A percentile compares a stretch with the other conserved stretches of the same genome.
These are phyloP conservation scores for Portevinia maculata DNA, from an alignment of 2,888 invertebrate genomes.

Conservation along the genomic window DNA sequence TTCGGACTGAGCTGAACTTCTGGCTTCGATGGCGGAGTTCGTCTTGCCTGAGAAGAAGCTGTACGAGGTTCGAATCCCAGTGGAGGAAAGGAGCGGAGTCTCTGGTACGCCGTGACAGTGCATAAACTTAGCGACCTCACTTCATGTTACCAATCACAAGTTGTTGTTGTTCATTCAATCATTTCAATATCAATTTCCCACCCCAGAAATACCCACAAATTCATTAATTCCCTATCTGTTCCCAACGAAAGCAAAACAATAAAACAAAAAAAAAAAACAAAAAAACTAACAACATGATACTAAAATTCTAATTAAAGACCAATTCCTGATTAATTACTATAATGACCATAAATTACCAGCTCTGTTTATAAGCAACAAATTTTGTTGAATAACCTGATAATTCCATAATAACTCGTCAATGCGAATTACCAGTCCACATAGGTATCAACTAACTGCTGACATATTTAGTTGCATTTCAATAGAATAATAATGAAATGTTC, in stretches of 20 bases:
- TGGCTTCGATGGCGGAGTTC: no score
- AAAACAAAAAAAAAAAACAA: background rate
- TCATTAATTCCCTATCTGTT: background rate
- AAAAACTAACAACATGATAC: slow-evolving; percentile 14
- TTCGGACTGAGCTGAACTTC: no score
- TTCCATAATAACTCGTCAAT: slow-evolving; percentile 9
- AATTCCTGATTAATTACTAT: slow-evolving; percentile 48
- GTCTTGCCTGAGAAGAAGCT: no score
- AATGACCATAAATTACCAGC: slow-evolving; percentile 43
- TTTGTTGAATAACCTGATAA: slow-evolving; percentile 30
- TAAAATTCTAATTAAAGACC: slow-evolving; percentile 44
- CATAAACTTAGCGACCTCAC: no score
- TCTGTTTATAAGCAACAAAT: slow-evolving; percentile 41
- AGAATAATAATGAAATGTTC: slow-evolving; percentile 28
- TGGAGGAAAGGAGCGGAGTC: no score
- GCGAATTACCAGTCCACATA: slow-evolving; percentile 1
- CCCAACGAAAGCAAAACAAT: background rate
- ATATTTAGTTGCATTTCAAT: slow-evolving; percentile 36
- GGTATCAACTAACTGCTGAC: background rate
- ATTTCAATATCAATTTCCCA: background rate
- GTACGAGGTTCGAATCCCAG: no score
- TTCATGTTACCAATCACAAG: slow-evolving; percentile 29
- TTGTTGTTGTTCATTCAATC: no score
- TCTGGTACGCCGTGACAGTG: no score
- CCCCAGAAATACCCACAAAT: background rate